Evolutionary conservation across 2,797 vertebrate species (phyloP).

Genomic region (Enteromius thamalakanensis): DNA sequence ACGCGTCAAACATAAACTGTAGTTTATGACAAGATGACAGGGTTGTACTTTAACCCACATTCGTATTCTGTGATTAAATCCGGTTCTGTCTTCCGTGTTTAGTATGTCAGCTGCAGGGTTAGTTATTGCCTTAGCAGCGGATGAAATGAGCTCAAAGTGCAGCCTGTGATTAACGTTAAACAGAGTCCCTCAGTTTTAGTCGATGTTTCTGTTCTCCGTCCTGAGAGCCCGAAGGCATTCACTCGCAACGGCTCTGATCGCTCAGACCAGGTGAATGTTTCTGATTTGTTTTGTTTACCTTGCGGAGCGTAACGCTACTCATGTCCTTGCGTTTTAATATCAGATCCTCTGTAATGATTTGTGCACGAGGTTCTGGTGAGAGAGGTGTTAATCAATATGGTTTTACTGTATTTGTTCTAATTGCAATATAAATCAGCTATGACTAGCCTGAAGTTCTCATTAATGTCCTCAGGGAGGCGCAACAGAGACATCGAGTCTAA

Average conservation of each 20-base stretch:
- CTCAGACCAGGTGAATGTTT: conserved; percentile 22
- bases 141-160: conserved; percentile 14
- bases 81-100: not conserved
- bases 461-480: no score
- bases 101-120: conserved; percentile 7
- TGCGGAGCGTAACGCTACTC: not conserved
- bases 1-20: not conserved
- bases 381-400: not conserved
- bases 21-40: not conserved
- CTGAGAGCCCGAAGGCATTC: conserved; percentile 5
- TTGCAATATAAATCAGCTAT: not conserved
- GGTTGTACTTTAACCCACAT: not conserved
- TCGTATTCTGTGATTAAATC: not conserved
- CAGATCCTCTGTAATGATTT: not conserved
- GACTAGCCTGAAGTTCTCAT: not conserved
- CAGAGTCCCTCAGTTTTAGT: not conserved
- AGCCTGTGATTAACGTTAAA: not conserved
- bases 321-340: not conserved
- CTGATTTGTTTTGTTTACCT: not conserved
- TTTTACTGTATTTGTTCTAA: not conserved
- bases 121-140: not conserved
- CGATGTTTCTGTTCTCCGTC: not conserved
- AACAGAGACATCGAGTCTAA: not conserved
- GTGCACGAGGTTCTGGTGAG: not conserved
- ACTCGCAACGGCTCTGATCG: not conserved